Evolutionary conservation across 2,113 vertebrate genomes (phyloP), one percentile per base, ranked within the genome.

Genomic region (Phoenicopterus ruber): DNA sequence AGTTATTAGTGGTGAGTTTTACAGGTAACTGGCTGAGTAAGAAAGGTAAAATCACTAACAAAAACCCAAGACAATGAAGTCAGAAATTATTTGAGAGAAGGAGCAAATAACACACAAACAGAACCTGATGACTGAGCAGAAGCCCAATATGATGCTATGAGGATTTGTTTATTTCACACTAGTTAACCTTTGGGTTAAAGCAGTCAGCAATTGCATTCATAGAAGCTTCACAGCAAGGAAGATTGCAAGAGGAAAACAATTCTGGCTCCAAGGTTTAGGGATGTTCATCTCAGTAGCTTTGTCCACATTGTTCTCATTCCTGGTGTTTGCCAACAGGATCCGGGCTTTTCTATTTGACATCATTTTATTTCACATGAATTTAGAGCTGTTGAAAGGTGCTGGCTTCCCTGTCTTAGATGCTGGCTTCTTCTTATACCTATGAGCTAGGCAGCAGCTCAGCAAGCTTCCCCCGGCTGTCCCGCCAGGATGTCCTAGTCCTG

Each of bases 151-250:
- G 15, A 77, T 78, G 31, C 31, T 26, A 26, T 71, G 55, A 54
- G 46, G 26, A 34, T 34, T 81, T 89, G 66, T 83, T 91, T 92
- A 36, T 90, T 85, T 94, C 90, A 93, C 62, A 52, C n/a, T 66
- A 95, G 52, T 59, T 95, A 88, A 93, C 67, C 71, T 93, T 88
- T 63, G 42, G 25, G 65, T 92, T 80, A 81, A 72, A 91, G n/a
- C 52, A 95, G n/a, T 79, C 86, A 92, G 44, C 21, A 88, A 50
- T 4, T 78, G 44, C 65, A 86, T 88, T 92, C 57, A 57, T 57
- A 81, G 63, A 88, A 77, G 50, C 49, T 85, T 67, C 63, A 95
- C 67, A 85, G 49, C 47, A 57, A 80, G 34, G 52, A 54, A 70
- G 25, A 57, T 22, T 10, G 2, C 32, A 21, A 34, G 62, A 91